A percentile compares a stretch with the other conserved stretches of the same genome.
Evolutionary conservation across 2,888 invertebrate species (phyloP).

Genomic region (Caradrina kadenii): DNA sequence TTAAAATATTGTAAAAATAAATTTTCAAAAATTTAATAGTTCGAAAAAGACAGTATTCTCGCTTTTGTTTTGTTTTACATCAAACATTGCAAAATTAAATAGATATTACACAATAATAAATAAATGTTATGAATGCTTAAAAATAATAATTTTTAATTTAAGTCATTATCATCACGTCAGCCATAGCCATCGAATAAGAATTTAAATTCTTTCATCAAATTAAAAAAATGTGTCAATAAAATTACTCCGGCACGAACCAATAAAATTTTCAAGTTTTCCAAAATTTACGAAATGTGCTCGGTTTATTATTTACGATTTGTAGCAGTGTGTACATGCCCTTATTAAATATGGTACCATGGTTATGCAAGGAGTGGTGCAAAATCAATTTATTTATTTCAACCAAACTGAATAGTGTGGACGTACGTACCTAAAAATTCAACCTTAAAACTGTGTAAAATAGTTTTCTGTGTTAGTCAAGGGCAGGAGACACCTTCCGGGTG

Average conservation of each 20-base stretch:
- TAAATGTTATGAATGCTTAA: background rate
- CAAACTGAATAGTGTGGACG: no score
- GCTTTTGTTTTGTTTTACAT: background rate
- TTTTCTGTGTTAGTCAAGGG: no score
- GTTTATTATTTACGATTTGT: background rate
- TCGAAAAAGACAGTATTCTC: no score
- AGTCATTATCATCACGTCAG: no score
- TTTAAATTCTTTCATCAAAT: no score
- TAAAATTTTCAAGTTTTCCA: background rate
- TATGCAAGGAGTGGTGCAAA: slow-evolving; percentile 26
- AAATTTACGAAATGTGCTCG: background rate
- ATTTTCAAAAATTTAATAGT: no score
- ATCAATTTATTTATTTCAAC: background rate
- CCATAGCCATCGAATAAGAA: no score
- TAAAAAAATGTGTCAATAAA: no score
- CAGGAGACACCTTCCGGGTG: no score
- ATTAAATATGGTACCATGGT: slow-evolving; percentile 35
- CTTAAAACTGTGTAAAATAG: no score
- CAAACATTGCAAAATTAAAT: background rate
- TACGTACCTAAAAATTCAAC: no score
- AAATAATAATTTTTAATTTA: no score
- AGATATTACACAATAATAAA: background rate
- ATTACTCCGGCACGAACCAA: background rate
- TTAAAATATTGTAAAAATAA: background rate
- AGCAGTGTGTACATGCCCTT: slow-evolving; percentile 33